These are phyloP conservation scores for Ligdia adustata DNA, from an alignment of 2,888 invertebrate species.

Conservation along the genomic window DNA sequence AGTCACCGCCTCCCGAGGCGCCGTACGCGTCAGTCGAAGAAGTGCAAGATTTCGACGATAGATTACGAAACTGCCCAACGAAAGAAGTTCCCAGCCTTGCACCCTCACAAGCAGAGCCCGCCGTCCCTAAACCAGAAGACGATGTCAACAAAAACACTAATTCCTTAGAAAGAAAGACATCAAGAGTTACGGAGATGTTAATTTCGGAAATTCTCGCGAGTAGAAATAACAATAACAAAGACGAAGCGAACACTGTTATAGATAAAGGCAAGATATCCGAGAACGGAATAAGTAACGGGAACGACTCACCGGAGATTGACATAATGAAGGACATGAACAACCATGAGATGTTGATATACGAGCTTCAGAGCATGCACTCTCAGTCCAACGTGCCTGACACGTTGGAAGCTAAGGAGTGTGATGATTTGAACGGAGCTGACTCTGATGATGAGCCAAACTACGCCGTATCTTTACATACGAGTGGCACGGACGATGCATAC, in stretches of 20 bases:
- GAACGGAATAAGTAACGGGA: slow-evolving; percentile 57
- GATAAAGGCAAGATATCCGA: slow-evolving; percentile 74
- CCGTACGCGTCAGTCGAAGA: slow-evolving; percentile 78
- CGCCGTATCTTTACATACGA: slow-evolving; percentile 67
- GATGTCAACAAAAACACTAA: slow-evolving; percentile 65
- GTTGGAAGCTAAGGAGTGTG: slow-evolving; percentile 49
- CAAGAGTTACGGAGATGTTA: slow-evolving; percentile 77
- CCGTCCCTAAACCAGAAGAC: slow-evolving; percentile 53
- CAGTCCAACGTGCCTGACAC: slow-evolving; percentile 67
- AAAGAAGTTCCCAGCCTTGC: slow-evolving; percentile 56
- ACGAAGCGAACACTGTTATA: slow-evolving; percentile 73
- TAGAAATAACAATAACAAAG: slow-evolving; percentile 76
- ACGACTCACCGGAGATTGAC: slow-evolving; percentile 59
- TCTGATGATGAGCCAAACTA: slow-evolving; percentile 74
- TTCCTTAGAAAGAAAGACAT: slow-evolving; percentile 76
- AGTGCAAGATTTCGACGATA: slow-evolving; percentile 71
- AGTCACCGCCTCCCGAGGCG: slow-evolving; percentile 60
- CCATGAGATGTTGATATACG: slow-evolving; percentile 88
- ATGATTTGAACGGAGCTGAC: slow-evolving; percentile 63
- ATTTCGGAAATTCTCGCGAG: slow-evolving; percentile 81
- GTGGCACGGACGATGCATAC: slow-evolving; percentile 67
- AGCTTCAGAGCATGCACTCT: slow-evolving; percentile 87
- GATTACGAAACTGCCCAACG: slow-evolving; percentile 67
- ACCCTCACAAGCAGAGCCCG: slow-evolving; percentile 44
- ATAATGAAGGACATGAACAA: slow-evolving; percentile 81